Evolutionary conservation across 2,888 invertebrate species (phyloP), one percentile per base, ranked within the genome.

Genomic region (Tenthredo livida): DNA sequence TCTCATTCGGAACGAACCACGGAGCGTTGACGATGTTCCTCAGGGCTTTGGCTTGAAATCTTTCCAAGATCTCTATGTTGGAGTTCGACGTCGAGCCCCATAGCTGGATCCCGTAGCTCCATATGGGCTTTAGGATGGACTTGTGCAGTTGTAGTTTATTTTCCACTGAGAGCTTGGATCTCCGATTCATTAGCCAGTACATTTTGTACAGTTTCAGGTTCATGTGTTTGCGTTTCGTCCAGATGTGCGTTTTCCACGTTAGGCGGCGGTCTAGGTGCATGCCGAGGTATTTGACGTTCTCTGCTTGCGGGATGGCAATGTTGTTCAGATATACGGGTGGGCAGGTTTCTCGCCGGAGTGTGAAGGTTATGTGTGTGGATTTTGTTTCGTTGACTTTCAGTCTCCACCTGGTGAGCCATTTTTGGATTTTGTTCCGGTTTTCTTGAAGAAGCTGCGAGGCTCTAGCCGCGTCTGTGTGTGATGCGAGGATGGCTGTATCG

Each of bases 341-440:
- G 50, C 85, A 86, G 25, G 78, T 65, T 7, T 77, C 82, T 77
- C 67, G 85, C 85, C 85, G 86, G 12, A 86, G 86, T 15, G 88
- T 87, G 73, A 89, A 89, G 25, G 88, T 89, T 50, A 89, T 84
- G 61, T 90, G 87, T 0, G 77, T 65, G 21, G 88, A 89, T 88
- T 90, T 90, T 0, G 33, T 40, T 70, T 87, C 86, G 78, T 88
- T 89, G 5, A 86, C 83, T 85, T 89, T 88, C 1, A 88, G 89
- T 78, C 86, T 85, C 89, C 89, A 88, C 75, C 86, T 85, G 10
- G 88, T 87, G 21, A 85, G 86, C 88, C 88, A 89, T 21, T 9
- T 75, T 9, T 87, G 29, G 17, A 78, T 58, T n/a, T 70, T 43
- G 25, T 75, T 50, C 2, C 86, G 54, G 17, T 70, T 12, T 25